Evolutionary conservation across 37 sponge, comb jelly and placozoan species (phyloP).

Genomic region (Axinella damicornis): DNA sequence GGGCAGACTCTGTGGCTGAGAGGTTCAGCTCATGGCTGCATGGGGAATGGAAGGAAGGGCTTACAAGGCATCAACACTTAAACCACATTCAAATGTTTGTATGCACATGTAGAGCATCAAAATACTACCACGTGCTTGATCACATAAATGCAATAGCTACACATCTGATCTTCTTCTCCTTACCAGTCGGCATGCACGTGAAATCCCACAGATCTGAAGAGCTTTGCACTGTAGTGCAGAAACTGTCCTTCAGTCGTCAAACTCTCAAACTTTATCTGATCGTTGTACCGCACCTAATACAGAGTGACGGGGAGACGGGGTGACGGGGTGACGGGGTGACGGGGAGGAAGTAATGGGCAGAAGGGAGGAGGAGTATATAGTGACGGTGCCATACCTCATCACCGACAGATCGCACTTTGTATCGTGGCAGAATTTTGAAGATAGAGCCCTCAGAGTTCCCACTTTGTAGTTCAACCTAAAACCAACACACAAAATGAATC

Average conservation of each 20-base stretch:
- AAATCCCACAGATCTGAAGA: background rate
- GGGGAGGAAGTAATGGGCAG: too few species aligned
- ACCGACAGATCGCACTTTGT: slow-evolving; percentile 83
- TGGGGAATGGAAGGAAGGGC: background rate
- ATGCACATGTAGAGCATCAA: too few species aligned
- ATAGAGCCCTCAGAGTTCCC: slow-evolving; percentile 46
- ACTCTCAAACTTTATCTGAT: slow-evolving; percentile 75
- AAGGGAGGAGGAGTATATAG: too few species aligned
- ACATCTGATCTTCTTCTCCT: too few species aligned
- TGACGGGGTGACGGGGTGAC: too few species aligned
- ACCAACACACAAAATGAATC: background rate
- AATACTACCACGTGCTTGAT: too few species aligned
- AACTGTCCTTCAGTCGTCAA: slow-evolving; percentile 76
- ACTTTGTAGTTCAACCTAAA: slow-evolving; percentile 33
- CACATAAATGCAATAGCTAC: too few species aligned
- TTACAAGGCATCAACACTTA: too few species aligned
- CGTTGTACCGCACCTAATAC: slow-evolving; percentile 45
- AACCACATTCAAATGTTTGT: too few species aligned
- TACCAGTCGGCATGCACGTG: background rate
- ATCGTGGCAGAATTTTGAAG: slow-evolving; percentile 81
- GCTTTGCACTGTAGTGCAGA: slow-evolving; percentile 56
- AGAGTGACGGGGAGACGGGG: too few species aligned
- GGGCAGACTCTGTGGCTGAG: too few species aligned
- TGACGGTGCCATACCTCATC: slow-evolving; percentile 76
- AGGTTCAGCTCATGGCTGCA: slow-evolving; percentile 78